Evolutionary conservation across 2,888 invertebrate species (phyloP), one percentile per base, ranked within the genome.

Genomic region (Eledona agricola): DNA sequence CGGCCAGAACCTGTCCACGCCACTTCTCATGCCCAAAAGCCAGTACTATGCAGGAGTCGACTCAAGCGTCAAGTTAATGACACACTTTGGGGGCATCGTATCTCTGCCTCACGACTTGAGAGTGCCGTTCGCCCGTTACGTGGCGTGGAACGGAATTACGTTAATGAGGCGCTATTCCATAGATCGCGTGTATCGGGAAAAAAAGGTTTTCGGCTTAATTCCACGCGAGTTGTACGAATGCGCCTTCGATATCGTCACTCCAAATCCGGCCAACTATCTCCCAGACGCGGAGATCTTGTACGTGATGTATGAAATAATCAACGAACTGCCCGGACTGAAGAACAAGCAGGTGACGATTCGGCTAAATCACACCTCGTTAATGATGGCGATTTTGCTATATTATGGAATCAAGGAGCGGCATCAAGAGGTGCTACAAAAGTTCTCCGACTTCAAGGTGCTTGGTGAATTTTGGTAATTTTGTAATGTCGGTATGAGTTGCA

Each of bases 221-320:
- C 97, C 97, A 0, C 83, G 88, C 56, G 95, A 96, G 77, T 81
- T 91, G 9, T 86, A 88, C 47, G 95, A 96, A 74, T 94, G 94
- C 75, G 92, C 93, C 1, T 96, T 96, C 75, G 97, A 97, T 74
- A 91, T 97, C 52, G 88, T 96, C 16, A 88, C 90, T 2, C 86
- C 92, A 1, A 84, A 80, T 52, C 79, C 83, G 50, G 87, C 83
- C 50, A 84, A 86, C 61, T 78, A 90, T 16, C 82, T 93, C 76
- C 82, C 89, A 0, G 96, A 96, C 70, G 93, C 93, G 0, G 96
- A 97, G 71, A 75, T 95, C 0, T 76, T 96, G 4, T 85, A 86
- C 1, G 83, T 93, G 0, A 86, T 89, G 0, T 86, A 85, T 72
- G 88, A 92, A 74, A 83, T 91, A 26, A 79, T 89, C 26, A 82